phyloP scores from a whole-genome alignment of 2,888 invertebrate genomes.

The Siphonodentalium dalli region DNA sequence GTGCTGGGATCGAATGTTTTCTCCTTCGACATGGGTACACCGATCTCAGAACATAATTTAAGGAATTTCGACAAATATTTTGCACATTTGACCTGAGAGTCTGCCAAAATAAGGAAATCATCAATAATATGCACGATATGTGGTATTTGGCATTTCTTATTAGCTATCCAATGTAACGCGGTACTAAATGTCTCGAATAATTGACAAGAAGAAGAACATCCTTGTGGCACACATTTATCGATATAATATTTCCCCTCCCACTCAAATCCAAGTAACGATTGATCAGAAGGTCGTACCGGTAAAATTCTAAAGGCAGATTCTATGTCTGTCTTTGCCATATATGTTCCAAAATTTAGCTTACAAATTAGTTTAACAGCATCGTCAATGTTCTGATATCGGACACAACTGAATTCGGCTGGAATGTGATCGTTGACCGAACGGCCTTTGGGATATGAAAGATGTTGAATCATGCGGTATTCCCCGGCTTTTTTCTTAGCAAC shows the following conservation, averaged over 20 bases:
- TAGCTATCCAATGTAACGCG: slow-evolving; percentile 5
- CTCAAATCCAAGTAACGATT: slow-evolving; percentile 8
- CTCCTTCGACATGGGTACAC: slow-evolving; percentile 1
- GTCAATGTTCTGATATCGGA: slow-evolving; percentile 7
- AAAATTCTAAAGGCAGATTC: slow-evolving; percentile 6
- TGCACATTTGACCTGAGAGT: background rate
- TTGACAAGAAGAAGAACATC: slow-evolving; percentile 1
- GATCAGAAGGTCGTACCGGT: slow-evolving; percentile 5
- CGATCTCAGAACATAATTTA: background rate
- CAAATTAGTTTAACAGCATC: slow-evolving; percentile 1
- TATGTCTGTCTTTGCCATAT: slow-evolving; percentile 8
- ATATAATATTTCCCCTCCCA: no score
- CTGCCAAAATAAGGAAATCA: slow-evolving; percentile 1
- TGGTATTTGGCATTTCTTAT: slow-evolving; percentile 6
- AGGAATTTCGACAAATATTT: background rate
- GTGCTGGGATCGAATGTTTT: slow-evolving; percentile 1
- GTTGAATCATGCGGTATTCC: background rate
- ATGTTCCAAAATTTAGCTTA: background rate
- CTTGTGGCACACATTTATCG: no score
- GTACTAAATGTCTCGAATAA: slow-evolving; percentile 7
- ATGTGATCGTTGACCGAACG: slow-evolving; percentile 3
- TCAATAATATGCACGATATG: slow-evolving; percentile 1
- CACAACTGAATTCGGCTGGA: background rate
- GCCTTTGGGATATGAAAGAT: background rate
- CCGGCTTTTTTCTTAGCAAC: no score